These are phyloP conservation scores for Neodon shergylaensis DNA, from an alignment of 2,113 vertebrate species.

Conservation along the genomic window DNA sequence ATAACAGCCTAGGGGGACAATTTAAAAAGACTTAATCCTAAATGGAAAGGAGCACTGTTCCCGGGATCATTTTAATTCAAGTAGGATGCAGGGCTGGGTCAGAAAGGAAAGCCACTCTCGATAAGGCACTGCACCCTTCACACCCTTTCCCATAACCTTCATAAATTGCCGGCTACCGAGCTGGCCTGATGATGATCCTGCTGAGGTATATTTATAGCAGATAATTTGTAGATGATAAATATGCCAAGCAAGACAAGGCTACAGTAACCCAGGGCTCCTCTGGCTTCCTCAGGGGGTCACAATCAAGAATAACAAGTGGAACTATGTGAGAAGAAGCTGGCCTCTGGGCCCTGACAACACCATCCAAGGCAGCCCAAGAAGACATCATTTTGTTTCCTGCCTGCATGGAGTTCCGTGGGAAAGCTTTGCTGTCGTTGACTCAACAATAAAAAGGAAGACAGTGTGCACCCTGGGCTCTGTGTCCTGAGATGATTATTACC, in stretches of 20 bases:
- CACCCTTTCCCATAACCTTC: slow-evolving; percentile 68
- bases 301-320: slow-evolving; percentile 66
- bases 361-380: neutral
- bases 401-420: neutral
- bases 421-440: slow-evolving; percentile 6
- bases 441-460: neutral
- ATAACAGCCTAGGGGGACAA: neutral
- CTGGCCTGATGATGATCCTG: slow-evolving; percentile 53
- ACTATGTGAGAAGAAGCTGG: neutral
- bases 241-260: slow-evolving; percentile 26
- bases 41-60: neutral
- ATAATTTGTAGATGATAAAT: slow-evolving; percentile 78
- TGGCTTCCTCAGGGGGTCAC: slow-evolving; percentile 57
- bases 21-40: slow-evolving; percentile 49
- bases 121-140: slow-evolving; percentile 63
- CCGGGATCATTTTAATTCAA: slow-evolving; percentile 46
- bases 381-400: neutral
- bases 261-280: slow-evolving; percentile 51
- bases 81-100: slow-evolving; percentile 25
- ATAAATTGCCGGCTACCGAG: slow-evolving; percentile 62
- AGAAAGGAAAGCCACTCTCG: neutral
- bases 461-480: neutral
- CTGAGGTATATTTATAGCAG: slow-evolving; percentile 77
- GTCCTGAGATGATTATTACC: neutral
- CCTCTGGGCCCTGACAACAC: slow-evolving; percentile 11